Conservation (phyloP, 2,797 vertebrate genomes). For the Myotis planiceps region DNA sequence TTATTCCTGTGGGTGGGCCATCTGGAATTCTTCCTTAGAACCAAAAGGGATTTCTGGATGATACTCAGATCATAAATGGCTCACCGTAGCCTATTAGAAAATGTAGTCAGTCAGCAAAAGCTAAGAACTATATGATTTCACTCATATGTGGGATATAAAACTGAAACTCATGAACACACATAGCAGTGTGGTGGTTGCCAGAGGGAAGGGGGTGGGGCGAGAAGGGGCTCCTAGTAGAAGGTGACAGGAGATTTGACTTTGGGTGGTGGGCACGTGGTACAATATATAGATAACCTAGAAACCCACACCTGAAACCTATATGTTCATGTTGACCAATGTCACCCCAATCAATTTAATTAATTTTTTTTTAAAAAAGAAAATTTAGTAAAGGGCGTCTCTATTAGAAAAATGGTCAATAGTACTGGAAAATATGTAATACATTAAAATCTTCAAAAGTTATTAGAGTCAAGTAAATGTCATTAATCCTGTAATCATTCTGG, state of each 20-base stretch:
- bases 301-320: no score
- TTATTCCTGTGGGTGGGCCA: not conserved
- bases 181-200: no score
- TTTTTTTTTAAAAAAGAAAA: not conserved
- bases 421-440: constrained; percentile 34
- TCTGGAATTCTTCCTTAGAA: constrained; percentile 18
- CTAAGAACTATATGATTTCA: no score
- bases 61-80: not conserved
- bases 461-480: constrained; percentile 50
- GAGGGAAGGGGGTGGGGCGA: no score
- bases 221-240: no score
- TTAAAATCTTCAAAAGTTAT: constrained; percentile 50
- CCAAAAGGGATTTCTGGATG: not conserved
- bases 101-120: not conserved
- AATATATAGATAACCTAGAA: no score
- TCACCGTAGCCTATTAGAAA: not conserved
- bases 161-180: no score
- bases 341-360: no score
- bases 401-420: constrained; percentile 16
- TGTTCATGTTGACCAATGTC: no score
- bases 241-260: no score
- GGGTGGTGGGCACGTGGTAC: no score
- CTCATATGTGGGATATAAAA: no score
- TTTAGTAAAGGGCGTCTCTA: not conserved
- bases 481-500: constrained; percentile 49